phyloP scores from a whole-genome alignment of 2,113 vertebrate genomes.

The Coptodon rendalli region DNA sequence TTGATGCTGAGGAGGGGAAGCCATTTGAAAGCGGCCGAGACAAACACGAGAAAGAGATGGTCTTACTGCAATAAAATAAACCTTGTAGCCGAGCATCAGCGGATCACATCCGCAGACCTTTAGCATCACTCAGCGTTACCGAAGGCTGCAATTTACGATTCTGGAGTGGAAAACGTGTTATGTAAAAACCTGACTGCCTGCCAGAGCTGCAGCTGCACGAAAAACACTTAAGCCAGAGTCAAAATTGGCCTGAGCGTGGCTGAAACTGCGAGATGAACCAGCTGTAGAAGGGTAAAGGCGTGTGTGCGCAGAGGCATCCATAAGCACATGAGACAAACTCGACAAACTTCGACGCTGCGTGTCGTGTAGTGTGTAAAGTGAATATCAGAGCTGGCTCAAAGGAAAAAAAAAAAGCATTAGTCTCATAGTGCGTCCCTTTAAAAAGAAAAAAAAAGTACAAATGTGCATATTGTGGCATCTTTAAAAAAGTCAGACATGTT shows the following conservation, averaged over 20 bases:
- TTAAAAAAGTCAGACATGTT: background rate
- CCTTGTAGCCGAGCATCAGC: background rate
- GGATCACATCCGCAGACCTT: background rate
- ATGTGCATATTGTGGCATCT: background rate
- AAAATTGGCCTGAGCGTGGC: background rate
- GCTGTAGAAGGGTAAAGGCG: background rate
- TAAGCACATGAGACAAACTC: background rate
- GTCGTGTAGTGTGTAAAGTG: constrained; percentile 7
- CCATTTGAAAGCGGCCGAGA: background rate
- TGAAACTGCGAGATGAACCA: background rate
- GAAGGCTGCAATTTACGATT: background rate
- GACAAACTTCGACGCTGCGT: background rate
- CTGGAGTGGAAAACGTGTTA: background rate
- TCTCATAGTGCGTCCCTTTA: background rate
- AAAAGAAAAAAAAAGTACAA: background rate
- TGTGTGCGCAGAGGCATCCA: background rate
- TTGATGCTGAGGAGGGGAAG: background rate
- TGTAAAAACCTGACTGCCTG: background rate
- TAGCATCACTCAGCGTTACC: background rate
- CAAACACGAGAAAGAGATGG: background rate
- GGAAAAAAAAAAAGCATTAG: background rate
- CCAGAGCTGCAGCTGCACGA: constrained; percentile 18
- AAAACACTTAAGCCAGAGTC: background rate
- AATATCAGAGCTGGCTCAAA: background rate
- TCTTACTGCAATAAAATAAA: background rate